Conservation (phyloP, 92 coral and sea anemone genomes). For the Zoanthus sociatus region DNA sequence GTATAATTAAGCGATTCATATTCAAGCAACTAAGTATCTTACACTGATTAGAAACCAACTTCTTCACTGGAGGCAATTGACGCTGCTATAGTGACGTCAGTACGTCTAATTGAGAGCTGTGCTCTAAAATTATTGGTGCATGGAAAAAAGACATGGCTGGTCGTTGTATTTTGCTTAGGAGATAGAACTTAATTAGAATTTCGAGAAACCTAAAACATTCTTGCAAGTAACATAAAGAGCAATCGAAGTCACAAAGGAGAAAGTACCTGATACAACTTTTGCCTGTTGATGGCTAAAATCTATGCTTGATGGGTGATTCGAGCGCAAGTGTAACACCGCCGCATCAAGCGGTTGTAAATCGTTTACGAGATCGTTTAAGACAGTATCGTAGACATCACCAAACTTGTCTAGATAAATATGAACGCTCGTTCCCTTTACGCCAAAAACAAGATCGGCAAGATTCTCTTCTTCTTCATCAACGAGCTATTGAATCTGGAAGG, state of each 20-base stretch:
- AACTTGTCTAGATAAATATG: conserved; percentile 84
- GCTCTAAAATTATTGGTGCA: conserved; percentile 54
- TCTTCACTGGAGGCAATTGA: conserved; percentile 28
- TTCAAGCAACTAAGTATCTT: background rate
- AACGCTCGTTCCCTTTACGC: conserved; percentile 76
- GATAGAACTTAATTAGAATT: conserved; percentile 21
- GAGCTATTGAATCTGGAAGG: conserved; percentile 79
- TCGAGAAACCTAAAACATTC: conserved; percentile 34
- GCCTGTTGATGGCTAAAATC: conserved; percentile 37
- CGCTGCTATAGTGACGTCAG: conserved; percentile 69
- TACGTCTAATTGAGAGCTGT: conserved; percentile 46
- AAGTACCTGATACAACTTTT: background rate
- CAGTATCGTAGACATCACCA: conserved; percentile 85
- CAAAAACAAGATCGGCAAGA: conserved; percentile 86
- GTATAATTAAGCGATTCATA: background rate
- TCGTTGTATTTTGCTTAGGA: conserved; percentile 19
- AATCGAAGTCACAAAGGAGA: conserved; percentile 12
- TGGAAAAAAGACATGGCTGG: conserved; percentile 62
- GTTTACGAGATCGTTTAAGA: conserved; percentile 87
- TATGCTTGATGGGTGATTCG: conserved; percentile 70
- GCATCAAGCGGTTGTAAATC: conserved; percentile 90
- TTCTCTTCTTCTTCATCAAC: conserved; percentile 73
- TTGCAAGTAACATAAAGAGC: conserved; percentile 22
- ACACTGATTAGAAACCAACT: conserved; percentile 52
- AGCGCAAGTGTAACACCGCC: conserved; percentile 81